A percentile compares a stretch with the other conserved stretches of the same genome.
These are phyloP conservation scores for Drosophila lacertosa DNA, from an alignment of 1,140 invertebrate genomes.

Conservation along the genomic window DNA sequence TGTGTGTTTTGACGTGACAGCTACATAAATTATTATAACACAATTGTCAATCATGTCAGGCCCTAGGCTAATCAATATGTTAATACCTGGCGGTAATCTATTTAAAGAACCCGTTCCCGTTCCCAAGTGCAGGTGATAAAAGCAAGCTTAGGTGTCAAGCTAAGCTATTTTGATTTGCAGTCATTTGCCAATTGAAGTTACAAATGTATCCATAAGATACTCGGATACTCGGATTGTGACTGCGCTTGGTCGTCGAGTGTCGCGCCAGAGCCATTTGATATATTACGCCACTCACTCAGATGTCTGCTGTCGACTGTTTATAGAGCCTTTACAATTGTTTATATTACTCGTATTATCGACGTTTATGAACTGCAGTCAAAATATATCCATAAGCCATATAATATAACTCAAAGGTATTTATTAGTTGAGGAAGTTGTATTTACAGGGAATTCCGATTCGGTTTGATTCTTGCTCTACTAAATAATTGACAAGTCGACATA, in stretches of 20 bases:
- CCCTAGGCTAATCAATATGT: slow-evolving; percentile 79
- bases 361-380: slow-evolving; percentile 38
- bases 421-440: background rate
- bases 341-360: slow-evolving; percentile 14
- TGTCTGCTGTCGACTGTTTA: background rate
- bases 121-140: slow-evolving; percentile 48
- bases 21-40: slow-evolving; percentile 76
- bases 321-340: slow-evolving; percentile 6
- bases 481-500: slow-evolving; percentile 60
- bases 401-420: background rate
- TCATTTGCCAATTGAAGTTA: slow-evolving; percentile 15
- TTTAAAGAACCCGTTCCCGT: slow-evolving; percentile 37
- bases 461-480: slow-evolving; percentile 7
- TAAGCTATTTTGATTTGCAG: slow-evolving; percentile 5
- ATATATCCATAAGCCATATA: slow-evolving; percentile 15
- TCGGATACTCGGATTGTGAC: slow-evolving; percentile 14
- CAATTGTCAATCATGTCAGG: slow-evolving; percentile 77
- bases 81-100: slow-evolving; percentile 41
- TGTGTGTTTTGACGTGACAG: slow-evolving; percentile 51
- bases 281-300: slow-evolving; percentile 11
- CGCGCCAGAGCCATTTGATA: slow-evolving; percentile 24
- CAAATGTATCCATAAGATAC: slow-evolving; percentile 40
- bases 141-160: slow-evolving; percentile 20
- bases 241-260: slow-evolving; percentile 23
- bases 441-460: background rate